Evolutionary conservation across 2,797 vertebrate genomes (phyloP), one percentile per base, ranked within the genome.

Genomic region (Amniataba percoides): DNA sequence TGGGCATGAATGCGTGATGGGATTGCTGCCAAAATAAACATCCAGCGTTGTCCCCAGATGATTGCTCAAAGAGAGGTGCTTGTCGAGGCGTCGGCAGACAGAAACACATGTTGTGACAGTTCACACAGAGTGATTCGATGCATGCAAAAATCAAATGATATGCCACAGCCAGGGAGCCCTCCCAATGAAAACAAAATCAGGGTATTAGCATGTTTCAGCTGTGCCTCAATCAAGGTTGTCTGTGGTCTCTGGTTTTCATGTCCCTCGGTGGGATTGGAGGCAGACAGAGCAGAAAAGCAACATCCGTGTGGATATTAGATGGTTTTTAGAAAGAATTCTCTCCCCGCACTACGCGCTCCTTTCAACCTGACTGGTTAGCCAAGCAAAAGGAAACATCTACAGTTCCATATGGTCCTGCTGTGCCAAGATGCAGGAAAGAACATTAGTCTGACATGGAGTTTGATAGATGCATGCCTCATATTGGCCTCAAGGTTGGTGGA

Each of bases 131-230:
- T 68, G 76, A 89, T 90, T 91, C 69, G 71, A 92, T 87, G 92
- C 93, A 93, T 91, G 91, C 88, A 91, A 84, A 94, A 94, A 93
- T 94, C 88, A 91, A 93, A 94, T 92, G 89, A 93, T 94, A 89
- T 87, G 84, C 87, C 91, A 60, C 92, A 89, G 88, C 89, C 85
- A 88, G 90, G 92, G 87, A 90, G 85, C 86, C 73, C 80, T 87
- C 78, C 67, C 88, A 89, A 91, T 92, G 89, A 94, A 92, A 94
- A 93, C 90, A 90, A 92, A 92, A 90, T 92, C 88, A 87, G 85
- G 74, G 87, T 89, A 95, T 95, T 92, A 94, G 90, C 93, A 94
- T 95, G 89, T 93, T 93, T 95, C 93, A 91, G 89, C 89, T 92
- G 89, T 69, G 92, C 91, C 82, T 93, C 93, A 95, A 93, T 92